Base-by-base conservation (phyloP, 2,113 vertebrate species). In the Leucoraja erinaceus region DNA sequence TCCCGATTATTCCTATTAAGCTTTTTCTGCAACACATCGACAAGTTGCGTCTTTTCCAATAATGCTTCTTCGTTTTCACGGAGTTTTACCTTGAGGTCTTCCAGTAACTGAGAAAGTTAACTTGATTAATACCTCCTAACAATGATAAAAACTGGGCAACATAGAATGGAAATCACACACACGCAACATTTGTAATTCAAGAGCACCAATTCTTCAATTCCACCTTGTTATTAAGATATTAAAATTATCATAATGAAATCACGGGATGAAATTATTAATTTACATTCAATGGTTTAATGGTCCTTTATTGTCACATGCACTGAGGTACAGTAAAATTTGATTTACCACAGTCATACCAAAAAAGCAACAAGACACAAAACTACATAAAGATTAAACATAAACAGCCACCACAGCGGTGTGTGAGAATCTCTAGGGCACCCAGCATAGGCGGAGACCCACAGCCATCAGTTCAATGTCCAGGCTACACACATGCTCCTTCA, bases 31-130 rank as follows among this genome's bases (percentile, higher is more conserved):
- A 98, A 95, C 66, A 98, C 96, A n/a, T 97, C 96, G 1, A 98
- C 98, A 91, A 98, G 98, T 94, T 98, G 98, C 0, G 96, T 97
- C 93, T 97, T 98, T 93, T 97, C 98, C 68, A 97, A 94, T 93
- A 98, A 96, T 25, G 98, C 98, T 93, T 98, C 98, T 94, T 98
- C 98, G 93, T 98, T 98, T 94, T 98, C 98, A 18, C 98, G 97
- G 0, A 98, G 96, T 94, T 98, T 98, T 95, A 98, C 98, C 86
- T 98, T 98, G 54, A 98, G 95, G 38, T 97, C 97, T 94, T 98
- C 98, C 10, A 98, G 93, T 0, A 96, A 93, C 96, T 96, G 93
- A 12, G 0, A 38, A 54, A 93, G 18, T 84, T 1, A 66, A 81
- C 77, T 83, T 54, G 63, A 91, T 22, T 10, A 91, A 72, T 38